Conservation (phyloP, 2,888 invertebrate species). For the Volucella inanis region DNA sequence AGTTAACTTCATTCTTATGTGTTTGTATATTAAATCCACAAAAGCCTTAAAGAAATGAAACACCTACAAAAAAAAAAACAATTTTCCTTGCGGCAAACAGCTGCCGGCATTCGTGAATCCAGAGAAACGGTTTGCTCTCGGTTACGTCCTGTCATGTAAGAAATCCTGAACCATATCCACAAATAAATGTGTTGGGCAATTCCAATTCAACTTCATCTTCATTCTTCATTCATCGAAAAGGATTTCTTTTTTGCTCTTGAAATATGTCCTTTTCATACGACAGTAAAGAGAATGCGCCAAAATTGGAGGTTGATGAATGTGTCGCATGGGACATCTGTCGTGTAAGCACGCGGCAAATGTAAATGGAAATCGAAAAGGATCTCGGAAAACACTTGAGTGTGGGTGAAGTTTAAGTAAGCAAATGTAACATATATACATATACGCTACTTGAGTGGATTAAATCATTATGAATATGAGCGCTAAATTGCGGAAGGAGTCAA, state of each 20-base stretch:
- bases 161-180: slow-evolving; percentile 8
- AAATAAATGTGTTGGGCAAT: slow-evolving; percentile 51
- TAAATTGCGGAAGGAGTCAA: slow-evolving; percentile 50
- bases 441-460: slow-evolving; percentile 47
- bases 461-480: slow-evolving; percentile 62
- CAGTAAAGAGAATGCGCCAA: slow-evolving; percentile 57
- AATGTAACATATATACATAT: background rate
- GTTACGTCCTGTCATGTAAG: slow-evolving; percentile 25
- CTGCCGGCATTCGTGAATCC: slow-evolving; percentile 20
- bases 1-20: background rate
- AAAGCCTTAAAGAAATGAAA: slow-evolving; percentile 15
- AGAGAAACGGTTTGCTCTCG: slow-evolving; percentile 27
- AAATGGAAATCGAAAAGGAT: slow-evolving; percentile 54
- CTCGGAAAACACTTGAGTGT: slow-evolving; percentile 63
- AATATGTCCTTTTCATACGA: slow-evolving; percentile 13
- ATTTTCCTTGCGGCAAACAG: slow-evolving; percentile 47
- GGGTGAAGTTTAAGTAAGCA: slow-evolving; percentile 48
- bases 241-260: slow-evolving; percentile 4
- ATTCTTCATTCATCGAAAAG: slow-evolving; percentile 8
- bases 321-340: slow-evolving; percentile 69
- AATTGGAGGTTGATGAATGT: slow-evolving; percentile 45
- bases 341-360: slow-evolving; percentile 21
- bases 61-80: background rate
- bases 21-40: slow-evolving; percentile 12
- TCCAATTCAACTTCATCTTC: slow-evolving; percentile 45